phyloP scores from a whole-genome alignment of 2,113 vertebrate genomes.

The Aplodontia rufa region DNA sequence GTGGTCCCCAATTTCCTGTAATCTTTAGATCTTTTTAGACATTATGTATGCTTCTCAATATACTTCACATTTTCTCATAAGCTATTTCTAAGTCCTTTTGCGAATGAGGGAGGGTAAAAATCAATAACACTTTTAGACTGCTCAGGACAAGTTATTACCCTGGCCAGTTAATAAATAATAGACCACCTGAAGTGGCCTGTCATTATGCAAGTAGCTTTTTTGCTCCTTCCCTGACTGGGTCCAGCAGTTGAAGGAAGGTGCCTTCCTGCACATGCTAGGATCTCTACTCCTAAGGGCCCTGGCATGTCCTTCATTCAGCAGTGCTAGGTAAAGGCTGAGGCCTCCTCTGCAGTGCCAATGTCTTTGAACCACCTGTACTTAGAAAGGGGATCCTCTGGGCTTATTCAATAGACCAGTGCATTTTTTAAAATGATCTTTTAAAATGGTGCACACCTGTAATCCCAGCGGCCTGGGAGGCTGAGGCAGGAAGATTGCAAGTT shows the following conservation, averaged over 20 bases:
- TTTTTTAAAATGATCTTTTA: neutral
- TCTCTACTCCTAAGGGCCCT: neutral
- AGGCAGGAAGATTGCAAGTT: too few relatives aligned
- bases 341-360: neutral
- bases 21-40: constrained; percentile 17
- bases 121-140: neutral
- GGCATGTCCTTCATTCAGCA: neutral
- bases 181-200: neutral
- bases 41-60: neutral
- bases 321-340: neutral
- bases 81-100: constrained; percentile 1
- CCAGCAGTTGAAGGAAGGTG: neutral
- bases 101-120: neutral
- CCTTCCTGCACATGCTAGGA: neutral
- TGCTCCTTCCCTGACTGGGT: neutral
- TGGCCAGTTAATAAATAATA: neutral
- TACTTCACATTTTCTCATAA: constrained; percentile 31
- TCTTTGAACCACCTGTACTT: neutral
- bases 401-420: neutral
- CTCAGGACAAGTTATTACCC: neutral
- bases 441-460: too few relatives aligned
- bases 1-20: neutral
- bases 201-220: neutral
- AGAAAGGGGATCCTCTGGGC: neutral
- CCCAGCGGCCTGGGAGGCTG: too few relatives aligned